Evolutionary conservation across 2,113 vertebrate genomes (phyloP).

Genomic region (Todiramphus saurophagus): DNA sequence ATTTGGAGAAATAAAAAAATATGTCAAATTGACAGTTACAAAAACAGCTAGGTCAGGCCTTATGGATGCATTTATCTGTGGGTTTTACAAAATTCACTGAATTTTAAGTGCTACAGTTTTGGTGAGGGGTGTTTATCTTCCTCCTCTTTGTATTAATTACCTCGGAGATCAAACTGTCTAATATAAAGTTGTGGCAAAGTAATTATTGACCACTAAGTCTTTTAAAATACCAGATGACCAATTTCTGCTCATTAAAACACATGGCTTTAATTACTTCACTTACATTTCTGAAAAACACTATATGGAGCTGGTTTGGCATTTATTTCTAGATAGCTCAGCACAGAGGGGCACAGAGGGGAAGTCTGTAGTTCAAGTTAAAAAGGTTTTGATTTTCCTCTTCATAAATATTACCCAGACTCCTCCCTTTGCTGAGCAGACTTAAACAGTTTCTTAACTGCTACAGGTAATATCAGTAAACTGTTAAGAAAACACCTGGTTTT

Average conservation of each 20-base stretch:
- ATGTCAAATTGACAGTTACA: neutral
- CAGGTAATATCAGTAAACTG: neutral
- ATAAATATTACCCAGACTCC: neutral
- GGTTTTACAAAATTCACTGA: neutral
- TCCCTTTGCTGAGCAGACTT: neutral
- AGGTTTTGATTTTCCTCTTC: neutral
- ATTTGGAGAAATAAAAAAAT: neutral
- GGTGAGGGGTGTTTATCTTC: rapidly evolving
- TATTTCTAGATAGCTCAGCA: neutral
- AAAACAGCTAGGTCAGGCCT: neutral
- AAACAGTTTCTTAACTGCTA: neutral
- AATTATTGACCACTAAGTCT: too few relatives aligned
- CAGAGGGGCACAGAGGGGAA: neutral
- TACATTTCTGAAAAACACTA: neutral
- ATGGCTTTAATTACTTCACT: neutral
- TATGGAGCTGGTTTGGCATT: neutral
- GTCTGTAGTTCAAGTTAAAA: neutral
- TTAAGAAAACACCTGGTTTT: neutral
- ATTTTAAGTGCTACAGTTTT: neutral
- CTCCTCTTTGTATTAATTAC: neutral
- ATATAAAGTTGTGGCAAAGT: neutral
- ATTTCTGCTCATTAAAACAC: neutral
- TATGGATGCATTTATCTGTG: neutral
- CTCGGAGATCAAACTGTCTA: neutral
- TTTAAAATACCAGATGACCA: neutral